Base-by-base conservation (phyloP, 2,888 invertebrate genomes). In the Caenorhabditis sp. region DNA sequence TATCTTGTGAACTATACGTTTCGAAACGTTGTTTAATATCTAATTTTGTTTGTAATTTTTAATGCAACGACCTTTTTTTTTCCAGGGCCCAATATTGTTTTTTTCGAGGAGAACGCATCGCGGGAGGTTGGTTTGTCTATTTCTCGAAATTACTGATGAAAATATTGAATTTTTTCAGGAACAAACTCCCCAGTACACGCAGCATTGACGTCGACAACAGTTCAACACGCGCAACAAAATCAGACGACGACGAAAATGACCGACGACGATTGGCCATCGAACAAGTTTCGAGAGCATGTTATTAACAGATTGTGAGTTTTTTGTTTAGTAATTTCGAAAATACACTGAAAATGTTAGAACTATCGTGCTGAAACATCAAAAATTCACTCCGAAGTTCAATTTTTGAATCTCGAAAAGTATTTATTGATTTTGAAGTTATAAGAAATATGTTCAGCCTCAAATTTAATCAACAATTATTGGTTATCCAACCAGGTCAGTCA, bases 241-340 rank as follows among this genome's bases (percentile, higher is more conserved):
- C 52, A 31, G 31, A 31, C 52, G n/a, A 31, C 52, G n/a, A 21
- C 56, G 23, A 71, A 72, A 50, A 84, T 84, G 84, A 77, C 74
- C 61, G 86, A 84, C 58, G 86, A 86, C 56, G 87, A 87, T 77
- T 87, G 87, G 87, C 87, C 87, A 27, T 84, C 85, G 66, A 85
- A 84, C 71, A 80, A 78, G 67, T 87, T 87, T 70, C 82, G 87
- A 25, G 85, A 87, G 71, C 86, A 87, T 70, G 87, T 87, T 50
- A 87, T 87, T 61, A 81, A 84, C 61, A 77, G 87, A 78, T 75
- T 87, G 87, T 86, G 61, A 81, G 84, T 82, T 66, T 36, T 63
- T 58, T 58, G 12, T 54, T 36, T 5, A 23, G 17, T 4, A 23
- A 23, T 14, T 25, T n/a, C n/a, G n/a, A 31, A 31, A 31, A 31